Conservation (phyloP, 2,797 vertebrate genomes). For the Poecile montanus region DNA sequence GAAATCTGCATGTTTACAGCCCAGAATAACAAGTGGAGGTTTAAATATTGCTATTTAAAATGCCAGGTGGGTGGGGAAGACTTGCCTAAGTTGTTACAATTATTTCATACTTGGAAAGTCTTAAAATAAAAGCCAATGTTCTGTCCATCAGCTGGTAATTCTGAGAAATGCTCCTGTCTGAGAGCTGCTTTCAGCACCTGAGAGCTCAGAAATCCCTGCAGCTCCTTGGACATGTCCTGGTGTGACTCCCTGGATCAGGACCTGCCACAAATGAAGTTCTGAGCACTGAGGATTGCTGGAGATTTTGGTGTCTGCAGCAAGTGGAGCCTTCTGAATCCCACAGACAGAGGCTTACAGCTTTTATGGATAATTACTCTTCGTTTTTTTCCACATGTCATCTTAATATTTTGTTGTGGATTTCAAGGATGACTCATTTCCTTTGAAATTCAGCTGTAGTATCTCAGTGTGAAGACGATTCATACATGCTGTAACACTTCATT, state of each 20-base stretch:
- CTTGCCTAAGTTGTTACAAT: neutral
- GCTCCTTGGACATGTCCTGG: neutral
- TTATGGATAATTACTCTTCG: neutral
- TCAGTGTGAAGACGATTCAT: conserved; percentile 9
- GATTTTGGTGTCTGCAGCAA: neutral
- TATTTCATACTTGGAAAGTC: neutral
- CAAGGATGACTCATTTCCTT: conserved; percentile 51
- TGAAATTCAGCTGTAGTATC: conserved; percentile 53
- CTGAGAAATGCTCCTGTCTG: neutral
- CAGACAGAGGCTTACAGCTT: neutral
- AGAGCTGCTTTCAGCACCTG: neutral
- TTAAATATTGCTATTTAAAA: neutral
- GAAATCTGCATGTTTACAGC: neutral
- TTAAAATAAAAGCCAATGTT: neutral
- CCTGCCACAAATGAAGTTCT: neutral
- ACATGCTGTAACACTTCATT: neutral
- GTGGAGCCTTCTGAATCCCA: neutral
- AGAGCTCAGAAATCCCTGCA: neutral
- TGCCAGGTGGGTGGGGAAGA: neutral
- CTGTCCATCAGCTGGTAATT: neutral
- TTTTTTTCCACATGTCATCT: neutral
- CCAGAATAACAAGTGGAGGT: neutral
- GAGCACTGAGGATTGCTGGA: neutral
- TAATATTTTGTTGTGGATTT: conserved; percentile 22
- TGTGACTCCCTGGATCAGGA: rapidly evolving